Evolutionary conservation across 2,888 invertebrate genomes (phyloP), one percentile per base, ranked within the genome.

Genomic region (Pycnomerus fuliginosus): DNA sequence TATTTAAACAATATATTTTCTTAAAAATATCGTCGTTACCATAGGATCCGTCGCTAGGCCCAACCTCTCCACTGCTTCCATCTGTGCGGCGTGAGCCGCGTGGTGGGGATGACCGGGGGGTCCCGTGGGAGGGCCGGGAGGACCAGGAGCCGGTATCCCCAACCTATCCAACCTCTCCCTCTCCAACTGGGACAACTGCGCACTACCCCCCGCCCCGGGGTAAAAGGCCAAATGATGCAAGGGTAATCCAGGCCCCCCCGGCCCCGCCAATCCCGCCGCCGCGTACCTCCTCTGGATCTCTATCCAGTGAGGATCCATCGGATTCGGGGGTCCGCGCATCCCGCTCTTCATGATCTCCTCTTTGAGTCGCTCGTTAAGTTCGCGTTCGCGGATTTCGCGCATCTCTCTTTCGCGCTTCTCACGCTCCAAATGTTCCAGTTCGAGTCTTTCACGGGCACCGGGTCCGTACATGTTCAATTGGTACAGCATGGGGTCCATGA

Each of bases 41-140:
- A 94, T 90, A 51, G 93, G 93, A 75, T 94, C 93, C 55, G 90
- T 87, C 49, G 92, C 90, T 62, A 90, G 76, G 49, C 90, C 89
- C 55, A 89, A 74, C 57, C 90, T 76, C 73, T 91, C 90, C 60
- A 88, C 84, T 60, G 81, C 82, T 61, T 85, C 84, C 44, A 85
- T 73, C 69, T 84, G 84, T 45, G 84, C 83, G 7, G 68, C 67
- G 45, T 70, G 69, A 10, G 79, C 79, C 17, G 76, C 72, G 46
- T 76, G 78, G 42, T 77, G 77, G 12, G 65, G 68, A 46, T 71
- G 72, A 30, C 78, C 79, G 48, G 79, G 75, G 32, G 78, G 79
- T 42, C 75, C 77, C 13, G 75, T 76, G 23, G 78, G 79, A 46
- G 71, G 75, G 36, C 77, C 78, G 31, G 70, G 72, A 36, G 76